Conservation (phyloP, 2,113 vertebrate genomes). For the Ceuthmochares aereus region DNA sequence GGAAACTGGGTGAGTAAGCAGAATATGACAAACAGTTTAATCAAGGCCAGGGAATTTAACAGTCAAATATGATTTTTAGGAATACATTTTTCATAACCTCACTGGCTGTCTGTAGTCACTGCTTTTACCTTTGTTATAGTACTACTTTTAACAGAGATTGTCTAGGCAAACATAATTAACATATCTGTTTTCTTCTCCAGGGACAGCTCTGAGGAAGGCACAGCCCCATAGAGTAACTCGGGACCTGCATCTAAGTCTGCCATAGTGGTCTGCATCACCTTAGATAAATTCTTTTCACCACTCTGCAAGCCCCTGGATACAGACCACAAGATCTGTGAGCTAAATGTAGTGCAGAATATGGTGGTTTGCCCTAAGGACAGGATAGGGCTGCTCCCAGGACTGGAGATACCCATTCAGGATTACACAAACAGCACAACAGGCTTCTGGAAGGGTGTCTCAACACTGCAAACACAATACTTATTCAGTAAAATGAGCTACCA, state of each 20-base stretch:
- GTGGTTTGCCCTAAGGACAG: background rate
- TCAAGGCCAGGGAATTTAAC: background rate
- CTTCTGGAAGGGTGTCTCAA: background rate
- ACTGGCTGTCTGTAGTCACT: background rate
- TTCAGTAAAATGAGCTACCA: background rate
- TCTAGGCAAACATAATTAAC: background rate
- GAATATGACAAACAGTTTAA: background rate
- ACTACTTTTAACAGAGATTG: background rate
- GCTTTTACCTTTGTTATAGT: background rate
- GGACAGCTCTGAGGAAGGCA: background rate
- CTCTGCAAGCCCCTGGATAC: background rate
- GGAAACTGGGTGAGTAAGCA: background rate
- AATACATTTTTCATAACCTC: background rate
- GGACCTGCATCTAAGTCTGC: background rate
- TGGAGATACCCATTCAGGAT: background rate
- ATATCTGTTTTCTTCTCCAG: background rate
- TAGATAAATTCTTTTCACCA: fast-evolving
- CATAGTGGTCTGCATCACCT: background rate
- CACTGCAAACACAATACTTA: background rate
- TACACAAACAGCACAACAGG: background rate
- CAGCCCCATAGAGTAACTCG: background rate
- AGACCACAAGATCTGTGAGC: background rate
- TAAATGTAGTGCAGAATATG: background rate
- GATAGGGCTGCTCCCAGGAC: background rate
- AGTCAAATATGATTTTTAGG: background rate